phyloP scores from a whole-genome alignment of 92 coral and sea anemone species.

The Ricordea florida region DNA sequence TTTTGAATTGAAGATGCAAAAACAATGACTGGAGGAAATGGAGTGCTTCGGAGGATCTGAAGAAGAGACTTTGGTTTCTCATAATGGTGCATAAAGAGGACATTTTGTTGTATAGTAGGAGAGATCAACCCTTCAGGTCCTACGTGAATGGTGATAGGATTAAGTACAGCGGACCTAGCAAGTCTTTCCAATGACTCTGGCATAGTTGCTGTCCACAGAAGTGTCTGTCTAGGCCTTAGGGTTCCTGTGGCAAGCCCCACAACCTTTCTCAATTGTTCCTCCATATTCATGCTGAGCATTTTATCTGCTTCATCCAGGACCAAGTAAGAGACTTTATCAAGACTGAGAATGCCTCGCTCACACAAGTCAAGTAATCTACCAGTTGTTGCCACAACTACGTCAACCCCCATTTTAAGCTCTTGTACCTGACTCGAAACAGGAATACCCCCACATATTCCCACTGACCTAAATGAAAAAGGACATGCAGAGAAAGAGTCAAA shows the following conservation, averaged over 20 bases:
- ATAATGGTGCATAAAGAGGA: conserved; percentile 75
- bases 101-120: conserved; percentile 82
- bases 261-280: conserved; percentile 91
- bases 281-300: conserved; percentile 98
- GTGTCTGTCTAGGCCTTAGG: conserved; percentile 88
- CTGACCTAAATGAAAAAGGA: too few species aligned
- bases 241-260: conserved; percentile 92
- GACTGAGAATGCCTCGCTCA: conserved; percentile 79
- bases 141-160: conserved; percentile 89
- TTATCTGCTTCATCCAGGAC: conserved; percentile 98
- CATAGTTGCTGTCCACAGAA: conserved; percentile 95
- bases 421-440: conserved; percentile 77
- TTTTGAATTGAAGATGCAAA: conserved; percentile 92
- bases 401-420: conserved; percentile 72
- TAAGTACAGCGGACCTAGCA: conserved; percentile 93
- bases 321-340: conserved; percentile 73
- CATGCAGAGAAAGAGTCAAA: too few species aligned
- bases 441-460: conserved; percentile 93
- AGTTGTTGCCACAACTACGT: conserved; percentile 91
- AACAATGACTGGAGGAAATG: conserved; percentile 96
- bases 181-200: conserved; percentile 94
- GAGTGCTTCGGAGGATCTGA: conserved; percentile 78
- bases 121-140: conserved; percentile 91
- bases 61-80: conserved; percentile 85
- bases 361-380: conserved; percentile 93